Evolutionary conservation across 23 tunicate genomes (phyloP).

Genomic region (Styela plicata): DNA sequence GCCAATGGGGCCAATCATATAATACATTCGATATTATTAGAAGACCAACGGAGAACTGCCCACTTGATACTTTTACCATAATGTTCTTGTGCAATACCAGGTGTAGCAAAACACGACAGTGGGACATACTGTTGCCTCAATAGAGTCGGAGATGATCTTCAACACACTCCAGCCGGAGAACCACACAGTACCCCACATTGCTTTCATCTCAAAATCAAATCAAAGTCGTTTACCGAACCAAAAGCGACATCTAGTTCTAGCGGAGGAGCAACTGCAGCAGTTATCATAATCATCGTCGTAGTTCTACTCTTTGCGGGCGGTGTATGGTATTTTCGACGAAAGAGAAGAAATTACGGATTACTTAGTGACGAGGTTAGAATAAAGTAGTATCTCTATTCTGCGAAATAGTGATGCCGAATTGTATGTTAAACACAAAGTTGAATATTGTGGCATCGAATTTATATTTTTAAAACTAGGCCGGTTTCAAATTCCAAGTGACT

Average conservation of each 20-base stretch:
- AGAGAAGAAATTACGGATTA: conserved; percentile 25
- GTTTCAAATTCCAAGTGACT: too few relatives aligned
- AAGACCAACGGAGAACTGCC: background rate
- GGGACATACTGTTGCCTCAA: conserved; percentile 16
- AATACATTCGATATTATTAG: background rate
- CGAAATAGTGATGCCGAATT: too few relatives aligned
- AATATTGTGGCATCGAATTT: too few relatives aligned
- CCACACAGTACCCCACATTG: conserved; percentile 11
- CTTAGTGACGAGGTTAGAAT: conserved; percentile 16
- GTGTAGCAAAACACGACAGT: conserved; percentile 1
- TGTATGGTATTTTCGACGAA: conserved; percentile 10
- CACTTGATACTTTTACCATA: too few relatives aligned
- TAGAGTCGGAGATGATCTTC: background rate
- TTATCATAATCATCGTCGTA: conserved; percentile 5
- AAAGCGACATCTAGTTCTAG: background rate
- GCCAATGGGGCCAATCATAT: too few relatives aligned
- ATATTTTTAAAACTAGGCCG: too few relatives aligned
- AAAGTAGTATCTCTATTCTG: too few relatives aligned
- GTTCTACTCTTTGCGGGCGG: background rate
- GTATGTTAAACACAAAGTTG: too few relatives aligned
- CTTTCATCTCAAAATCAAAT: background rate
- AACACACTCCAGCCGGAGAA: background rate
- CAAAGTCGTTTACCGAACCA: background rate
- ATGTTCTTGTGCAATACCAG: too few relatives aligned
- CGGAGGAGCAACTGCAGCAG: background rate